A percentile compares a stretch with the other conserved stretches of the same genome.
Conservation (phyloP, 2,113 vertebrate genomes). For the Lepisosteus osseus region DNA sequence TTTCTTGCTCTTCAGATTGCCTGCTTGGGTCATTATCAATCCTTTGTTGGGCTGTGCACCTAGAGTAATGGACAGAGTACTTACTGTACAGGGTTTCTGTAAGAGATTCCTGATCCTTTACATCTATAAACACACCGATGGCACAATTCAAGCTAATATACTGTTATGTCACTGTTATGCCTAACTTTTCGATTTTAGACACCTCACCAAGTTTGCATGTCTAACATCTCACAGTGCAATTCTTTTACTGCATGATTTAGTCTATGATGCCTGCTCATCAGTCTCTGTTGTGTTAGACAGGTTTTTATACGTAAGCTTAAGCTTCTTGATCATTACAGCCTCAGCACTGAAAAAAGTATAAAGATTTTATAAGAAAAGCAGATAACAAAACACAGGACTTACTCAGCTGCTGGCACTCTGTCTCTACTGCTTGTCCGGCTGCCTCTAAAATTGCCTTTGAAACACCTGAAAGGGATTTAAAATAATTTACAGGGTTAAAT, state of each 20-base stretch:
- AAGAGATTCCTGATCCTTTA: too few relatives aligned
- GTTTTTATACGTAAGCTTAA: too few relatives aligned
- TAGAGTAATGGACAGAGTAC: conserved; percentile 41
- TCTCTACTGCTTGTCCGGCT: conserved; percentile 69
- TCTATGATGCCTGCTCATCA: too few relatives aligned
- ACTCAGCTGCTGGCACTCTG: conserved; percentile 65
- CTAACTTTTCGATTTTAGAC: too few relatives aligned
- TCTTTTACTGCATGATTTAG: neutral
- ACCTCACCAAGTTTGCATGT: too few relatives aligned
- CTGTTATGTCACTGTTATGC: too few relatives aligned
- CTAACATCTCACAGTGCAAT: too few relatives aligned
- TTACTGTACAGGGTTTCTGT: too few relatives aligned
- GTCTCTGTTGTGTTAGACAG: too few relatives aligned
- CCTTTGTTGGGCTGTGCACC: conserved; percentile 46
- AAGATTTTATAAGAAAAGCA: too few relatives aligned
- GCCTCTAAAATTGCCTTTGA: conserved; percentile 81
- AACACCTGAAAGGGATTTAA: conserved; percentile 64
- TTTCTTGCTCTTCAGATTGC: conserved; percentile 73
- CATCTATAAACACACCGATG: neutral
- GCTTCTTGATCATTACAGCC: too few relatives aligned
- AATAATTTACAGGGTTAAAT: neutral
- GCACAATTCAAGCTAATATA: neutral
- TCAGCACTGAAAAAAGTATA: too few relatives aligned
- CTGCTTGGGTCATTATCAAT: conserved; percentile 70
- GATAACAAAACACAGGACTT: conserved; percentile 27